phyloP scores from a whole-genome alignment of 2,797 vertebrate species.

The Spinibarbus caldwelli region DNA sequence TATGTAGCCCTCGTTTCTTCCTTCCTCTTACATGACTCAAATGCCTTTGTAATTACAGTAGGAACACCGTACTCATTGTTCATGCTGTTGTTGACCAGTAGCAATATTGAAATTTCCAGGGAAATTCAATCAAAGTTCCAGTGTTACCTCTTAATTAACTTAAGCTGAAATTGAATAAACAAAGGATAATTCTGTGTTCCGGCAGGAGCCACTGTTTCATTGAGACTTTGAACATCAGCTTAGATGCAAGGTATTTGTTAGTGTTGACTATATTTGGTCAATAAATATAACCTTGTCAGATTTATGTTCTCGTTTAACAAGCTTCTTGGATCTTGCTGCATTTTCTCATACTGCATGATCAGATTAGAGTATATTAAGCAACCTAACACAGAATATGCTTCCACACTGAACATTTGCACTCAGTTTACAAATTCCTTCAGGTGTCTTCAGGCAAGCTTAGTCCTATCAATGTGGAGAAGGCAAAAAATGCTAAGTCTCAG shows the following conservation, averaged over 20 bases:
- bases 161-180: conserved; percentile 36
- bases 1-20: conserved; percentile 16
- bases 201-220: conserved; percentile 2
- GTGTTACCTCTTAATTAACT: conserved; percentile 50
- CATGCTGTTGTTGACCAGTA: conserved; percentile 40
- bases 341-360: not conserved
- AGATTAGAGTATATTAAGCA: conserved; percentile 5
- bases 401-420: not conserved
- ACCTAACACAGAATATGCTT: not conserved
- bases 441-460: conserved; percentile 32
- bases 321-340: not conserved
- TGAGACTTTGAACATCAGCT: conserved; percentile 13
- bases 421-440: conserved; percentile 30
- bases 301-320: not conserved
- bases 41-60: conserved; percentile 47
- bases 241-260: not conserved
- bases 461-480: conserved; percentile 24
- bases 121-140: conserved; percentile 41
- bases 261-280: conserved; percentile 19
- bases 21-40: conserved; percentile 41
- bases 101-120: conserved; percentile 28
- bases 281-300: conserved; percentile 16
- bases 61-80: conserved; percentile 40
- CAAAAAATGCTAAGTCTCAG: conserved; percentile 21
- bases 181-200: conserved; percentile 18